These are phyloP conservation scores for Acanthochromis polyacanthus DNA, from an alignment of 2,113 vertebrate species.

Conservation along the genomic window DNA sequence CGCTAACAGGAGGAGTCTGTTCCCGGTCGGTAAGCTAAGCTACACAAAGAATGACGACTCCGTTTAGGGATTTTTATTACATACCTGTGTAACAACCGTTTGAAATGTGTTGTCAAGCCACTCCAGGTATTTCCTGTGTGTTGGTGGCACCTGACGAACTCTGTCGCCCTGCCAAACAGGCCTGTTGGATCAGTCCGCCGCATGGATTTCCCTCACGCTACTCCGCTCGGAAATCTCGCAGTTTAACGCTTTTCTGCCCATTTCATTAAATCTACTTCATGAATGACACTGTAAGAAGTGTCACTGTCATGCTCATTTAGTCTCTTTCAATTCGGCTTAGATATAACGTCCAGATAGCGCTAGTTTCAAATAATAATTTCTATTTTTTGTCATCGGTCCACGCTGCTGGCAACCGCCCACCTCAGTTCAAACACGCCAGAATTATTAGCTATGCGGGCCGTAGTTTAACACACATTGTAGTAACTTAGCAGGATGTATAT, in stretches of 20 bases:
- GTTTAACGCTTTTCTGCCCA: background rate
- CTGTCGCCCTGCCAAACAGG: constrained; percentile 41
- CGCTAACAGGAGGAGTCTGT: constrained; percentile 50
- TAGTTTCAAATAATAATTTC: background rate
- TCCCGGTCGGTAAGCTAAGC: background rate
- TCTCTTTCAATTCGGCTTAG: background rate
- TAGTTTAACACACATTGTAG: background rate
- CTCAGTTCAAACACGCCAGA: background rate
- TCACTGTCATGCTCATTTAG: fast-evolving
- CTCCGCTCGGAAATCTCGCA: background rate
- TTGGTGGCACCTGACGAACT: constrained; percentile 1
- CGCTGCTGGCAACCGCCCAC: constrained; percentile 33
- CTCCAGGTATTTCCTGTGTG: background rate
- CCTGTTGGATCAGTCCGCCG: constrained; percentile 26
- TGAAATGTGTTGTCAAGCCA: background rate
- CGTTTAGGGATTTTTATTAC: background rate
- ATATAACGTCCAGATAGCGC: fast-evolving
- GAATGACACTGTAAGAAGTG: fast-evolving
- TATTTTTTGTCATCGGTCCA: background rate
- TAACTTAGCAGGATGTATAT: background rate
- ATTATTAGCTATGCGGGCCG: background rate
- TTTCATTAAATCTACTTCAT: fast-evolving
- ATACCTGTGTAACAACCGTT: fast-evolving
- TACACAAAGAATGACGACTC: background rate
- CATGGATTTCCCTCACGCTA: background rate